These are phyloP conservation scores for Pandemis heparana DNA, from an alignment of 2,888 invertebrate species.

Conservation along the genomic window DNA sequence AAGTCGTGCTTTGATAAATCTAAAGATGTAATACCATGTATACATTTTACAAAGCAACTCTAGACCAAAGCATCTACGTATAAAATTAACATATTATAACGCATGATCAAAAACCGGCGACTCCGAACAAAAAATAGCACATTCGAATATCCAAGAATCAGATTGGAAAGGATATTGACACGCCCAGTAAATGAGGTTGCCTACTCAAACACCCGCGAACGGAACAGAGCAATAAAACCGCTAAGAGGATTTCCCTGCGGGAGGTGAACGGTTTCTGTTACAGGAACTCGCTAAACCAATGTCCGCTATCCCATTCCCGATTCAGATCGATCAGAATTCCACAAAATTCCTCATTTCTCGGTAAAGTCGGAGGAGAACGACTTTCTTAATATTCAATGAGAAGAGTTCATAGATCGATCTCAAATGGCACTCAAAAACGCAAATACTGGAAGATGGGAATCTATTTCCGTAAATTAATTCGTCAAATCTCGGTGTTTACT, in stretches of 20 bases:
- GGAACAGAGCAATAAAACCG: slow-evolving; percentile 51
- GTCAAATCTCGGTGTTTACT: not conserved
- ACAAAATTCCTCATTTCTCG: not conserved
- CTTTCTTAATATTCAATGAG: not conserved
- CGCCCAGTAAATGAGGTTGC: slow-evolving; percentile 39
- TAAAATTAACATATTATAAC: not conserved
- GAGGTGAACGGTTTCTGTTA: slow-evolving; percentile 33
- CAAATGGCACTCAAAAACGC: not conserved
- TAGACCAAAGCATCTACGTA: not conserved
- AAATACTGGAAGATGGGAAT: not conserved
- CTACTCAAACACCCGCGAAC: slow-evolving; percentile 33
- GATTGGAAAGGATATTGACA: slow-evolving; percentile 37
- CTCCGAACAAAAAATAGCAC: slow-evolving; percentile 7
- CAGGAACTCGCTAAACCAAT: slow-evolving; percentile 45
- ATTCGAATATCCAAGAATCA: slow-evolving; percentile 8
- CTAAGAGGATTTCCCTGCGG: slow-evolving; percentile 56
- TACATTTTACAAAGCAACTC: not conserved
- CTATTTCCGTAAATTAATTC: not conserved
- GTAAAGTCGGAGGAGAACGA: not conserved
- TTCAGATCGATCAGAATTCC: slow-evolving; percentile 20
- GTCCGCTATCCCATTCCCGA: slow-evolving; percentile 32
- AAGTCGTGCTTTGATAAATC: not conserved
- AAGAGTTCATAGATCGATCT: not conserved
- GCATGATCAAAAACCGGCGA: not conserved
- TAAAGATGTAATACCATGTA: not conserved